Evolutionary conservation across 2,888 invertebrate genomes (phyloP), one percentile per base, ranked within the genome.

Genomic region (Anoplius nigerrimus): DNA sequence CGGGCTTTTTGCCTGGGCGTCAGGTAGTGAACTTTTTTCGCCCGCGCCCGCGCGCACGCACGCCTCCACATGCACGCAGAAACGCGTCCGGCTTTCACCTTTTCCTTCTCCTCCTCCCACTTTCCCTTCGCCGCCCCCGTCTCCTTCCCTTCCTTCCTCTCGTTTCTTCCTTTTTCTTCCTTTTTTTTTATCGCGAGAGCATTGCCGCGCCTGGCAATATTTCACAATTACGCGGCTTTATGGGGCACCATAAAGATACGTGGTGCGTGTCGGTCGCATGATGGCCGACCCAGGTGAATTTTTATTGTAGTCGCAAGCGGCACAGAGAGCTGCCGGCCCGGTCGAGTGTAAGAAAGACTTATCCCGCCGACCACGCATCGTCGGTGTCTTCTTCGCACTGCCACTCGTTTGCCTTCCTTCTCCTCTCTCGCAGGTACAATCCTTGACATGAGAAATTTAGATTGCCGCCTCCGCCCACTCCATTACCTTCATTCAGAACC

Each of bases 201-300:
- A 84, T 82, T 78, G 82, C 78, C 73, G 69, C 76, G 71, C 70
- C 71, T 60, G 76, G 84, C 79, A 82, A 86, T 87, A 87, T 85
- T 86, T 87, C 81, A 85, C 86, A 87, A 87, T 87, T 87, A 87
- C 84, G 82, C 80, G 76, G 76, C 78, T 86, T 87, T 86, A 85
- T 82, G 81, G 82, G 75, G 78, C 75, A 76, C 85, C 79, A 85
- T 87, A 86, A 87, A 87, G 84, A 86, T 86, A 85, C 82, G 80
- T 74, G 73, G 82, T 84, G 83, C 84, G 86, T 86, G 86, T 81
- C 80, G 81, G 78, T 84, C 81, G 78, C 82, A 75, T 77, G 82
- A 84, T 84, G 83, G 83, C 82, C 76, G 81, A 78, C 79, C 74
- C 64, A 75, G 64, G 77, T 79, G 78, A 80, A 83, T 85, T 85